Evolutionary conservation across 2,888 invertebrate species (phyloP).

Genomic region (Dioctria rufipes): DNA sequence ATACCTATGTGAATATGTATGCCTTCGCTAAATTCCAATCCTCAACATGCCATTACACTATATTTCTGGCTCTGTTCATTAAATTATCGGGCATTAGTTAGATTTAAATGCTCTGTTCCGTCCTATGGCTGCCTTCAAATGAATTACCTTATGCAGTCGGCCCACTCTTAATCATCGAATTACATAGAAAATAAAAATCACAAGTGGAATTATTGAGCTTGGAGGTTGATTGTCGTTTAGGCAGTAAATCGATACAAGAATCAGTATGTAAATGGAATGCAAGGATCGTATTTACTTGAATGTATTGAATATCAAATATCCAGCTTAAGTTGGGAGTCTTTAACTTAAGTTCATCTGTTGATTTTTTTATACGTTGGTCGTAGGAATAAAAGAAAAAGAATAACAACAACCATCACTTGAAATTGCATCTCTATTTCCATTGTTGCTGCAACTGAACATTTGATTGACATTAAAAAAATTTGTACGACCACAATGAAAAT

Average conservation of each 20-base stretch:
- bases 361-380: neutral
- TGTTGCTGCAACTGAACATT: conserved; percentile 25
- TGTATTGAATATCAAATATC: neutral
- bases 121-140: neutral
- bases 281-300: neutral
- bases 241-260: conserved; percentile 11
- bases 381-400: neutral
- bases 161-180: too few species aligned
- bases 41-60: conserved; percentile 22
- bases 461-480: conserved; percentile 43
- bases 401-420: conserved; percentile 10
- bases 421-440: conserved; percentile 21
- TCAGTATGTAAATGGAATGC: neutral
- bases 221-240: too few species aligned
- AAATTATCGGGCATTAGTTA: conserved; percentile 22
- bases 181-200: too few species aligned
- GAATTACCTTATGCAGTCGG: neutral
- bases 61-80: conserved; percentile 24
- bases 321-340: conserved; percentile 6
- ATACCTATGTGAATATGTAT: too few species aligned
- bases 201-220: too few species aligned
- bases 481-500: neutral
- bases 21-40: neutral
- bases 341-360: conserved; percentile 10
- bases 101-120: neutral